These are phyloP conservation scores for Glaucidium brasilianum DNA, from an alignment of 2,113 vertebrate genomes.

Conservation along the genomic window DNA sequence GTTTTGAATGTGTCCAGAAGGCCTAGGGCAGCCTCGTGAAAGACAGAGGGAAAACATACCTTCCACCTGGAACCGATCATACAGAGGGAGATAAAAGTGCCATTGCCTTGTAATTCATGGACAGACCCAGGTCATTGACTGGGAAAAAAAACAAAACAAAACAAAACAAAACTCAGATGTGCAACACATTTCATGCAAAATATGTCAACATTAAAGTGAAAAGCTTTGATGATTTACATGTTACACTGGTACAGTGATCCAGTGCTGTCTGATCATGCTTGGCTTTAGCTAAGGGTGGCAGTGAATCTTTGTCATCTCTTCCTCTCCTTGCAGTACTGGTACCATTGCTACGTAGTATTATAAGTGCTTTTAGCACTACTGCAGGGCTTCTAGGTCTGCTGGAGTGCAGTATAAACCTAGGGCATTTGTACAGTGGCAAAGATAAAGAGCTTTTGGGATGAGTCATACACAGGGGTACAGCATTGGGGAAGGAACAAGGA, in stretches of 20 bases:
- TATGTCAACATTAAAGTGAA: not conserved
- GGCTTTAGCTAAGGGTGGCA: not conserved
- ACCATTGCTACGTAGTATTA: not conserved
- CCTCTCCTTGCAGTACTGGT: not conserved
- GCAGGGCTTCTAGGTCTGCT: not conserved
- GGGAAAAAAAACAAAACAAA: no score
- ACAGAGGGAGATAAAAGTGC: not conserved
- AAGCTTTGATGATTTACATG: not conserved
- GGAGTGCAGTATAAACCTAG: not conserved
- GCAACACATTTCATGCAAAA: not conserved
- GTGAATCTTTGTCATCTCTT: not conserved
- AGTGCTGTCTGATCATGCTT: not conserved
- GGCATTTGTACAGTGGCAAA: not conserved
- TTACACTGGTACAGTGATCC: not conserved
- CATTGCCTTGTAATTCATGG: not conserved
- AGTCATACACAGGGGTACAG: not conserved
- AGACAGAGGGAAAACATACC: not conserved
- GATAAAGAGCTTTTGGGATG: not conserved
- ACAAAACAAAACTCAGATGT: no score
- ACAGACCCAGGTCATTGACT: not conserved
- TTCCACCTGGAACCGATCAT: not conserved
- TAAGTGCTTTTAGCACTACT: not conserved
- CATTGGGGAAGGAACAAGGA: not conserved
- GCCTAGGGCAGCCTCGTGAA: not conserved
- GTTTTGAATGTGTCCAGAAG: not conserved